A percentile compares a stretch with the other conserved stretches of the same genome.
Evolutionary conservation across 2,113 vertebrate species (phyloP).

Genomic region (Sinocyclocheilus maitianheensis): DNA sequence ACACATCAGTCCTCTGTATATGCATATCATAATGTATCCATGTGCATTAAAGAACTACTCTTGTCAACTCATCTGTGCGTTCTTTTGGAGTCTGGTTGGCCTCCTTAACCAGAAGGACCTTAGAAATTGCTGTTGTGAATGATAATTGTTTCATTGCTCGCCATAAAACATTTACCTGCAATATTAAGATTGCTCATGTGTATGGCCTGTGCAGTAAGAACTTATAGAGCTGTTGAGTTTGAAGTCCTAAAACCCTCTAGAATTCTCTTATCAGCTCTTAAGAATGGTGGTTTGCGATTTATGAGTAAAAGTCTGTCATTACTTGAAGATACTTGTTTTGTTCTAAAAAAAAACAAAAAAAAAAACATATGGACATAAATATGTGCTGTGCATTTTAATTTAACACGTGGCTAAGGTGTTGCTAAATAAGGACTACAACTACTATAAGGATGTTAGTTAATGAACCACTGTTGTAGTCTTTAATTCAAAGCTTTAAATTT

Average conservation of each 20-base stretch:
- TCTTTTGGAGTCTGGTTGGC: neutral
- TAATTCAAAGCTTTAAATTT: neutral
- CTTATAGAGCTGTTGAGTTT: neutral
- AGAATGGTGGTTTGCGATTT: neutral
- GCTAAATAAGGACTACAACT: neutral
- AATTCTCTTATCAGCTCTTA: neutral
- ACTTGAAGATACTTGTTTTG: neutral
- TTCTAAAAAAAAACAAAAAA: neutral
- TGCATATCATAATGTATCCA: constrained; percentile 9
- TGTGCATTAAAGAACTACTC: neutral
- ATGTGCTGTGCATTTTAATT: neutral
- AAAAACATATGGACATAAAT: neutral
- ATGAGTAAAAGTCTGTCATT: neutral
- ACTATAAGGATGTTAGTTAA: neutral
- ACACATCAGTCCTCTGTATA: neutral
- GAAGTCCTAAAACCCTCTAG: constrained; percentile 12
- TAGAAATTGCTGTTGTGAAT: neutral
- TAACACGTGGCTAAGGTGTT: neutral
- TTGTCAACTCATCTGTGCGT: neutral
- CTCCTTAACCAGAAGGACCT: neutral
- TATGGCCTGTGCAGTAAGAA: constrained; percentile 13
- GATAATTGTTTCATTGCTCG: neutral
- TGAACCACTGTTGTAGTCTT: neutral
- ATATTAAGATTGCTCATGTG: neutral
- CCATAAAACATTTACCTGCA: constrained; percentile 14